phyloP scores from a whole-genome alignment of 2,113 vertebrate species.

The Bos taurus region DNA sequence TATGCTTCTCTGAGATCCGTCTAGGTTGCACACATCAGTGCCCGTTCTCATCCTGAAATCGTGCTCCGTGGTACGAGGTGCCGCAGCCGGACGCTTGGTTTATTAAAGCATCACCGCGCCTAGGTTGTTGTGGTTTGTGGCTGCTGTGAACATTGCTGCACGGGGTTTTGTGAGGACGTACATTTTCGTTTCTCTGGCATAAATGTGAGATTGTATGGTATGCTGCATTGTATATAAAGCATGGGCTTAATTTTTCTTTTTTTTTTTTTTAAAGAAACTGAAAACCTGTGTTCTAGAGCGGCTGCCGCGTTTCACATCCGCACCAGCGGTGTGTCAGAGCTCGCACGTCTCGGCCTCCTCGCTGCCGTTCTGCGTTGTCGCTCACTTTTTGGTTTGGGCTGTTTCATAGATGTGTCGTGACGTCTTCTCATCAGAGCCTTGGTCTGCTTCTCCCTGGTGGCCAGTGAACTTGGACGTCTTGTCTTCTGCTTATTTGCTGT shows the following conservation, averaged over 20 bases:
- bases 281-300: background rate
- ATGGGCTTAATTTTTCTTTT: background rate
- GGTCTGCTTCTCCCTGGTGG: background rate
- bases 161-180: background rate
- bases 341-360: fast-evolving
- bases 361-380: fast-evolving
- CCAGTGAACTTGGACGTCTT: background rate
- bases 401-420: background rate
- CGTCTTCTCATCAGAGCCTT: background rate
- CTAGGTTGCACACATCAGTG: too few species aligned
- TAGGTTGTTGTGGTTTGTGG: background rate
- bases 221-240: background rate
- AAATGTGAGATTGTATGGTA: background rate
- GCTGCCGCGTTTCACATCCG: background rate
- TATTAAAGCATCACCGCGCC: background rate
- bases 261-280: background rate
- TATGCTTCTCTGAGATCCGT: background rate
- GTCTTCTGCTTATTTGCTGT: background rate
- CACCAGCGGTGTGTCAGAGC: fast-evolving
- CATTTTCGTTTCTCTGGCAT: background rate
- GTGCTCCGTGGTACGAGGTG: background rate
- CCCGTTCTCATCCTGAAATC: background rate
- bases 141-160: background rate
- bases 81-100: background rate
- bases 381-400: background rate